These are phyloP conservation scores for Chouioia cunea DNA, from an alignment of 2,888 invertebrate genomes.

Conservation along the genomic window DNA sequence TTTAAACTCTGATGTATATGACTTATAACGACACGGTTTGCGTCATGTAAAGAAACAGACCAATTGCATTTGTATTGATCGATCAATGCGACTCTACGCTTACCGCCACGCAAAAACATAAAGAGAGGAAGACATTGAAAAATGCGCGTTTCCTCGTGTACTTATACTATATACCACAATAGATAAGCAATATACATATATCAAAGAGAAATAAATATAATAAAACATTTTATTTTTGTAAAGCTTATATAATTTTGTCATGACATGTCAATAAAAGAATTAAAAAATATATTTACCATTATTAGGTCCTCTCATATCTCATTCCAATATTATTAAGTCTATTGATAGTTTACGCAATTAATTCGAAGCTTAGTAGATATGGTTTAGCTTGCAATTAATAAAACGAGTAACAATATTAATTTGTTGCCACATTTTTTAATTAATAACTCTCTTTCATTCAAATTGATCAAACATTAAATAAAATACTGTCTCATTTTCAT, in stretches of 20 bases:
- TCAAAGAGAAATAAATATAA: conserved; percentile 16
- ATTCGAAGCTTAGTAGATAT: no score
- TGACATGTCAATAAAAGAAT: conserved; percentile 38
- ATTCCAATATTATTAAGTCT: no score
- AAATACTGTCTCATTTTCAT: no score
- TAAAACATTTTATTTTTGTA: conserved; percentile 38
- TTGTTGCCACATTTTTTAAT: no score
- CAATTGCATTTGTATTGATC: conserved; percentile 4
- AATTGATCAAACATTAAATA: no score
- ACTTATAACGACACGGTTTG: no score
- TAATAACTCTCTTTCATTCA: no score
- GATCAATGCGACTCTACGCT: conserved; percentile 14
- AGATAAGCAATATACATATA: conserved; percentile 2
- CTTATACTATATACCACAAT: conserved; percentile 8
- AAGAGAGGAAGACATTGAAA: not conserved
- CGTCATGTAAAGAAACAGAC: not conserved
- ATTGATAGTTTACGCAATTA: no score
- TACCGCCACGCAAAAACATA: conserved; percentile 11
- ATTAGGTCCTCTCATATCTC: no score
- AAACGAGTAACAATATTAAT: no score
- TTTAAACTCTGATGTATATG: no score
- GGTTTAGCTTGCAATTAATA: no score
- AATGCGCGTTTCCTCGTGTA: conserved; percentile 24
- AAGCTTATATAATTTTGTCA: conserved; percentile 28
- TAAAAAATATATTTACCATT: conserved; percentile 4